Evolutionary conservation across 2,888 invertebrate genomes (phyloP), one percentile per base, ranked within the genome.

Genomic region (Thymelicus acteon): DNA sequence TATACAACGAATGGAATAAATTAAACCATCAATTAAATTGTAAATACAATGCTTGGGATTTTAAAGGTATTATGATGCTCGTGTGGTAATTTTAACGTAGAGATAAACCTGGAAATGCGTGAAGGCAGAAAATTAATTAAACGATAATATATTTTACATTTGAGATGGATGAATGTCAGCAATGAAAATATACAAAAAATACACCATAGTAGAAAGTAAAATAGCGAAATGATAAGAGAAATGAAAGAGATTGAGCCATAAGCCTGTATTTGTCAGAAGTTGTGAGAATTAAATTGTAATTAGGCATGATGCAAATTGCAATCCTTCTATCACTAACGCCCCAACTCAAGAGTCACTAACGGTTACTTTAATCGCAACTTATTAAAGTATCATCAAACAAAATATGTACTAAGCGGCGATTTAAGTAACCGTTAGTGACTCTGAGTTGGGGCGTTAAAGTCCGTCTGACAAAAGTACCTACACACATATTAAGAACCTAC

Each of bases 251-350:
- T 54, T 24, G 19, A 8, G 15, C 2, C 13, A 13, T 13, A 74
- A 74, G 91, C 91, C 92, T 92, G 92, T 91, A 88, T 91, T 92
- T 92, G 92, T 73, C 92, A 92, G 86, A 91, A 92, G 91, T 91
- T 88, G 68, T 74, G 31, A 6, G 31, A 57, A 37, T 37, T 2
- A 57, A 57, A 37, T 37, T 31, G 10, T 37, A 72, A 67, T 64
- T 67, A 63, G 48, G 66, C 58, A 63, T 13, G 60, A 47, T 61
- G 44, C 24, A 31, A 31, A 31, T 31, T 3, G 31, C 5, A 70
- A 74, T 78, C 77, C 75, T 48, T 68, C 48, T 74, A 80, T 78
- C 78, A 80, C 83, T 52, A 13, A 37, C 19, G 19, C 19, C 19
- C 19, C 19, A 19, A 19, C 19, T 19, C 19, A 19, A 19, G 19